Percentiles rank a stretch among this genome's conserved stretches.
Conservation (phyloP, 2,888 invertebrate species). For the Hypomecis atomaria region DNA sequence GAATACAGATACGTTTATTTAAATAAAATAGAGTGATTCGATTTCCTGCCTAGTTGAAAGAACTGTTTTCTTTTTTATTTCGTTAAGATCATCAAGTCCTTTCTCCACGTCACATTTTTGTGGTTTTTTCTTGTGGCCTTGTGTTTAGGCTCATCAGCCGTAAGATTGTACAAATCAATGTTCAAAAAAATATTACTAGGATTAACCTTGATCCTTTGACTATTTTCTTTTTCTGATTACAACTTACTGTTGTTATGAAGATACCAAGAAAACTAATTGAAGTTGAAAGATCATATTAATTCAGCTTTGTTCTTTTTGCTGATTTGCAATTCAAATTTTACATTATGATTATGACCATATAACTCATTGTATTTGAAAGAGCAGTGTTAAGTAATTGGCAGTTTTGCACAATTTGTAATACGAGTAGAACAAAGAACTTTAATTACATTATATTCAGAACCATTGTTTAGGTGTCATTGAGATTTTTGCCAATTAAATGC, state of each 20-base stretch:
- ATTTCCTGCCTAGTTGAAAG: background rate
- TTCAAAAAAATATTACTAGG: too few relatives aligned
- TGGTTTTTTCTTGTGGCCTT: too few relatives aligned
- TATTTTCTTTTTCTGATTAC: constrained; percentile 6
- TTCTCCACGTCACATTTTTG: too few relatives aligned
- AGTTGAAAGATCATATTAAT: constrained; percentile 16
- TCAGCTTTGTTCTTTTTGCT: constrained; percentile 20
- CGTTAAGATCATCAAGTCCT: too few relatives aligned
- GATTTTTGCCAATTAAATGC: background rate
- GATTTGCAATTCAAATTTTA: constrained; percentile 35
- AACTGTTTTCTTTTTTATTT: background rate
- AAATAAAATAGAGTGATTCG: background rate
- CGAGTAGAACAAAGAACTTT: constrained; percentile 17
- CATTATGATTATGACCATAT: constrained; percentile 25
- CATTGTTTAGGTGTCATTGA: background rate
- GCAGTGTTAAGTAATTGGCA: constrained; percentile 27
- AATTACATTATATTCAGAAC: background rate
- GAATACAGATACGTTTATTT: constrained; percentile 1
- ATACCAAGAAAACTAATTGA: constrained; percentile 25
- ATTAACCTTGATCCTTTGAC: too few relatives aligned
- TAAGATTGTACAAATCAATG: too few relatives aligned
- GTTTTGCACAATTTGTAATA: constrained; percentile 18
- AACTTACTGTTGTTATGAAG: constrained; percentile 6
- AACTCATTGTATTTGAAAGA: constrained; percentile 33
- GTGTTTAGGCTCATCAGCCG: too few relatives aligned